Evolutionary conservation across 2,113 vertebrate genomes (phyloP), one percentile per base, ranked within the genome.

Genomic region (Loxodonta africana): DNA sequence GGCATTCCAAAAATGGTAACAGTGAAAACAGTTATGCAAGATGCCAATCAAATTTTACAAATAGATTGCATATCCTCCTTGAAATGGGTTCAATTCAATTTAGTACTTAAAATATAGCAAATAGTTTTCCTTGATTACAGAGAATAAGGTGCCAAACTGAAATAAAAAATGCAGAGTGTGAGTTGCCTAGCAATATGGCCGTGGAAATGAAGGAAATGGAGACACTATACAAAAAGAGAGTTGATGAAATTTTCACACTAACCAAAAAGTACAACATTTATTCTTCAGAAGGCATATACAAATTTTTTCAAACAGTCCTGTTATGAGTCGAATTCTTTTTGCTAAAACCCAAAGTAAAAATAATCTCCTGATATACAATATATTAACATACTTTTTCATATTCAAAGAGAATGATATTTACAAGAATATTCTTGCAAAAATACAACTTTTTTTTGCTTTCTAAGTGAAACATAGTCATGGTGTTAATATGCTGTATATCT

Each of bases 71-170:
- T 8, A 69, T 84, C 25, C 10, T 87, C 71, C 91, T 73, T 82
- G 63, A 96, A 95, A 95, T 0, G 74, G 20, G 30, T 78, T 95
- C 65, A 89, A 82, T 44, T 65, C 82, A 88, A 87, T 88, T 0
- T 48, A 83, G 14, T 89, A 83, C 74, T 94, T 95, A 92, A 96
- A 94, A 83, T 28, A 91, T 7, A 95, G 51, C 85, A 93, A 97
- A 93, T 33, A 95, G 15, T n/a, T 69, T 90, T 94, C n/a, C 77
- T 94, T 89, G 65, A 97, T 63, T 92, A 23, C 73, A 46, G 69
- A 83, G 90, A 95, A 30, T 8, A 81, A 93, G 83, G 83, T 91
- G 57, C 33, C 65, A 96, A 91, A 96, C 15, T 85, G 62, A 95
- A 97, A 51, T 67, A 82, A 46, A 63, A n/a, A 63, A n/a, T 71